phyloP scores from a whole-genome alignment of 2,113 vertebrate species.

The Lagenorhynchus albirostris region DNA sequence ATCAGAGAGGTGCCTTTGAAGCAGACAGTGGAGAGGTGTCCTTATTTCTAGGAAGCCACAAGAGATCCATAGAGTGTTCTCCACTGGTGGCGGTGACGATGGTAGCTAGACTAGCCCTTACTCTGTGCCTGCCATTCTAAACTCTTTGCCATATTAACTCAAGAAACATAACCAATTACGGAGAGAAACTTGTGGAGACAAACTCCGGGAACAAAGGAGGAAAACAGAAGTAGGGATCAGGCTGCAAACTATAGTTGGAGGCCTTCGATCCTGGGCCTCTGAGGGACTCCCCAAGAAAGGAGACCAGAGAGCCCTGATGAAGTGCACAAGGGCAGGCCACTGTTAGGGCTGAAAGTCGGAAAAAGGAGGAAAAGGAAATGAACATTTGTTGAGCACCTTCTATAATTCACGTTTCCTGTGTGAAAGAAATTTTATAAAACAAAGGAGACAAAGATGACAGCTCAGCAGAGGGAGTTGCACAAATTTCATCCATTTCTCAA shows the following conservation, averaged over 20 bases:
- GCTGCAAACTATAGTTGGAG: not conserved
- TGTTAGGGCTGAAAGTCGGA: not conserved
- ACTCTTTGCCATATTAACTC: not conserved
- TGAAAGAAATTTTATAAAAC: not conserved
- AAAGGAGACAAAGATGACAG: not conserved
- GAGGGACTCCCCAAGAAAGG: not conserved
- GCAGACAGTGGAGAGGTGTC: not conserved
- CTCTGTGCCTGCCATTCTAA: not conserved
- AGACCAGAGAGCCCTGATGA: not conserved
- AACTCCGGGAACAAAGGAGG: not conserved
- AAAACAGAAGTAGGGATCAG: not conserved
- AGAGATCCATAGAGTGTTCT: not conserved
- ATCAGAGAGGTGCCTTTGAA: not conserved
- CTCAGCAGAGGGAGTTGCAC: not conserved
- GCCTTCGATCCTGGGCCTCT: not conserved
- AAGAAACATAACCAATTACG: not conserved
- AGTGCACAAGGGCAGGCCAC: not conserved
- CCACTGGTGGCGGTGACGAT: accelerated
- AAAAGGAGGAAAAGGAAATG: not conserved
- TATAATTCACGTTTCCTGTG: not conserved
- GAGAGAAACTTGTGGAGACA: not conserved
- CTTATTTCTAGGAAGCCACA: not conserved
- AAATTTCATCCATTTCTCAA: not conserved
- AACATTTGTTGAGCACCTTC: not conserved
- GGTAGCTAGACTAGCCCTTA: not conserved